A percentile compares a stretch with the other conserved stretches of the same genome.
phyloP scores from a whole-genome alignment of 2,888 invertebrate species.

The Busseola fusca region DNA sequence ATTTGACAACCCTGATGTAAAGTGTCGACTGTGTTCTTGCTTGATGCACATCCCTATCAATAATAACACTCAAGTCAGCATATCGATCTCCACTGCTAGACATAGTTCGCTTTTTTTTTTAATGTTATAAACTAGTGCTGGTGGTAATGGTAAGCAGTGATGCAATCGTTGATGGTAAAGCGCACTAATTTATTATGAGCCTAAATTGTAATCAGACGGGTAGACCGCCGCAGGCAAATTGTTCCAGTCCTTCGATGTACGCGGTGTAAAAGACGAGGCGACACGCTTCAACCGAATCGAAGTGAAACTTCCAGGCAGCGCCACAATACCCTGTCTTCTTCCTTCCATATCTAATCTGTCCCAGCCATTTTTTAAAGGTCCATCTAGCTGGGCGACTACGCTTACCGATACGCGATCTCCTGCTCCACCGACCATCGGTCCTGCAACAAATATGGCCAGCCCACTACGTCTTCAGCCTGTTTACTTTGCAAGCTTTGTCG shows the following conservation, averaged over 20 bases:
- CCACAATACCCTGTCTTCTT: neutral
- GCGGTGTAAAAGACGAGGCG: too few relatives aligned
- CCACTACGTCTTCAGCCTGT: neutral
- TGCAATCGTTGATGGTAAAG: too few relatives aligned
- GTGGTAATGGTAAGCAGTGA: too few relatives aligned
- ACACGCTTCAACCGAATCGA: too few relatives aligned
- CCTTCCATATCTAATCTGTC: neutral
- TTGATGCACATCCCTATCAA: neutral
- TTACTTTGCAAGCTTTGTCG: neutral
- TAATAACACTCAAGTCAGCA: neutral
- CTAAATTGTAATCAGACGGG: too few relatives aligned
- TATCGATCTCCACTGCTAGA: neutral
- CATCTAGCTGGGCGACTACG: neutral
- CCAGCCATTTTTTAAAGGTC: neutral
- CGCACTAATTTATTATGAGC: too few relatives aligned
- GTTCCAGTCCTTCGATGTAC: too few relatives aligned
- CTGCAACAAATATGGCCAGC: neutral
- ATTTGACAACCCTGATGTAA: constrained; percentile 20
- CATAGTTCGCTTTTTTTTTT: too few relatives aligned
- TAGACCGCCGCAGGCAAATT: too few relatives aligned
- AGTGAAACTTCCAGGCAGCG: neutral
- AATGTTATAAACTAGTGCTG: too few relatives aligned
- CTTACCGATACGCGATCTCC: neutral
- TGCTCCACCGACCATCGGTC: neutral
- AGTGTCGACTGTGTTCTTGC: neutral